Base-by-base conservation (phyloP, 2,797 vertebrate genomes). In the Crax fasciolata region DNA sequence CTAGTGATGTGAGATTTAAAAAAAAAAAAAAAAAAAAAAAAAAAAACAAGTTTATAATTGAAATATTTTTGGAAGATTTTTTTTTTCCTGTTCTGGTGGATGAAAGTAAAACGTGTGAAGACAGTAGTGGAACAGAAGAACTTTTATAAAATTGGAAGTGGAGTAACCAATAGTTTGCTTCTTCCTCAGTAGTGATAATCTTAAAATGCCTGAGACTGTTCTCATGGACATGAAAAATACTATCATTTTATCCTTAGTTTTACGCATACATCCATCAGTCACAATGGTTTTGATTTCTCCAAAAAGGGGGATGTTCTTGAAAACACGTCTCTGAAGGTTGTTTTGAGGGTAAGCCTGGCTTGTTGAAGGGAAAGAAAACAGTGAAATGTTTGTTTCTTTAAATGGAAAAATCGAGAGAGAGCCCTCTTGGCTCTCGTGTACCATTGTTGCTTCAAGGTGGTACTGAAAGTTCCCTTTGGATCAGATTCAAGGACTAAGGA, bases 361-460 rank as follows among this genome's bases (percentile, higher is more conserved):
- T 41, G 32, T 73, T 24, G 43, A 30, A 77, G 52, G 19, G n/a
- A 55, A 94, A 92, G 76, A 3, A 68, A 95, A 61, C 67, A 23
- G 6, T 61, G n/a, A 87, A 90, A 81, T 76, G 24, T 93, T 96
- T 93, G 73, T 91, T 92, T 71, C 52, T 79, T 71, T 72, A 61
- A 57, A 51, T 41, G 90, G 84, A 89, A 95, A 89, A 93, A 78
- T 1, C 89, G 30, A 96, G 92, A 76, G 30, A 96, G 92, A 76
- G 81, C 43, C 30, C 23, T 73, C 61, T 95, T 97, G 87, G 90
- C 70, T 23, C 43, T 91, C 0, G 0, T 63, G 59, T 93, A 27
- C 90, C 66, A 87, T 92, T 96, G 95, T 94, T 94, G 73, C 74
- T 94, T 76, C 87, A 90, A 94, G 87, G 85, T 97, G 95, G 96